Percentiles rank a stretch among this genome's conserved stretches.
Evolutionary conservation across 2,888 invertebrate genomes (phyloP).

Genomic region (Eilema sororculum): DNA sequence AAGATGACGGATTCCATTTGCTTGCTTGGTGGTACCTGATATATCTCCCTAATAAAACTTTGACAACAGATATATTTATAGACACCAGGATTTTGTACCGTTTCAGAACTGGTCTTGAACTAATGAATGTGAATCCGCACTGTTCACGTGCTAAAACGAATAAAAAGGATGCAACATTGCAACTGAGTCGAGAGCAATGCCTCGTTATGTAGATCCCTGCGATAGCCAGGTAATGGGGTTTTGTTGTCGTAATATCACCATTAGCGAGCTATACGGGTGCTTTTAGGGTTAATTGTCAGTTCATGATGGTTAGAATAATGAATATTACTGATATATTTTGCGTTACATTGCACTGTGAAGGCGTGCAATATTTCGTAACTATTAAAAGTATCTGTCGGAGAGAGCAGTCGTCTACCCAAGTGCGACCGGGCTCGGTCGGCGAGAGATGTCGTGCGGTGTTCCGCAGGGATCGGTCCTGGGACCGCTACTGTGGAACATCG

Average conservation of each 20-base stretch:
- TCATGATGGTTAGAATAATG: background rate
- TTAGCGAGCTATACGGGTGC: background rate
- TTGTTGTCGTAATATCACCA: background rate
- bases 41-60: background rate
- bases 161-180: constrained; percentile 39
- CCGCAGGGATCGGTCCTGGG: too few relatives aligned
- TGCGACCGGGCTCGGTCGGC: too few relatives aligned
- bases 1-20: background rate
- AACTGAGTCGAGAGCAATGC: constrained; percentile 26
- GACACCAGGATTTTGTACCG: constrained; percentile 43
- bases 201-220: constrained; percentile 15
- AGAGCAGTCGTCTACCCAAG: too few relatives aligned
- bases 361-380: background rate
- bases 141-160: constrained; percentile 42
- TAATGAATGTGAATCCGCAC: constrained; percentile 25
- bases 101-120: constrained; percentile 50
- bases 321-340: background rate
- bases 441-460: too few relatives aligned
- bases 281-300: background rate
- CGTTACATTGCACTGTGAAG: background rate
- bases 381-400: too few relatives aligned
- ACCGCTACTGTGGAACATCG: too few relatives aligned
- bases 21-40: background rate
- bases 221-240: background rate
- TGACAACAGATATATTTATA: constrained; percentile 21